A percentile compares a stretch with the other conserved stretches of the same genome.
Evolutionary conservation across 2,888 invertebrate genomes (phyloP).

Genomic region (Eristalinus sepulchralis): DNA sequence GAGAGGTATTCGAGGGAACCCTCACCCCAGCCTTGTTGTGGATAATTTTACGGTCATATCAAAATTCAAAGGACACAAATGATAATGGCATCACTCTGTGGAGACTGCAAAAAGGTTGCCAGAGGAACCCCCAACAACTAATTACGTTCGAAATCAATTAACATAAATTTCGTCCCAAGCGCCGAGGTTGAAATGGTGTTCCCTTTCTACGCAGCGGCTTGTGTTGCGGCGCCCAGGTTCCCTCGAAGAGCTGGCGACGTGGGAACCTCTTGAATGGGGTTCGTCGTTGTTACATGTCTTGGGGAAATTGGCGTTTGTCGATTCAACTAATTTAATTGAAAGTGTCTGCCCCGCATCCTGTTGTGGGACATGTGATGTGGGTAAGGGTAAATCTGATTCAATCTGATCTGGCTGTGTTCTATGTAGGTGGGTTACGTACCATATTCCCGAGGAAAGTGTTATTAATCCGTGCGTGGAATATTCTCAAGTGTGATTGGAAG

Average conservation of each 20-base stretch:
- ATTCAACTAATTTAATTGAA: conserved; percentile 37
- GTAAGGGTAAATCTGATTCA: not conserved
- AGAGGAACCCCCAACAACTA: conserved; percentile 33
- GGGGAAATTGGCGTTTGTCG: conserved; percentile 22
- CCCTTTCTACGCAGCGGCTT: not conserved
- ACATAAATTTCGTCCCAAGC: conserved; percentile 34
- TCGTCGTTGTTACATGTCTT: conserved; percentile 19
- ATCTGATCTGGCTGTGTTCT: not conserved
- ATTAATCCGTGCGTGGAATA: not conserved
- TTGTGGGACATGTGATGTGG: not conserved
- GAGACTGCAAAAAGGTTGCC: conserved; percentile 31
- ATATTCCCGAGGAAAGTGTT: not conserved
- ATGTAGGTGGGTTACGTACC: not conserved
- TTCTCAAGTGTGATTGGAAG: not conserved
- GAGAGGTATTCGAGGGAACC: not conserved
- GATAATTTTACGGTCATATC: conserved; percentile 46
- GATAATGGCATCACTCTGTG: conserved; percentile 40
- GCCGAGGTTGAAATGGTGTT: not conserved
- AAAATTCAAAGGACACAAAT: conserved; percentile 58
- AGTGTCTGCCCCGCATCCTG: conserved; percentile 13
- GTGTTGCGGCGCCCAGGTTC: not conserved
- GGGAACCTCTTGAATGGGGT: conserved; percentile 24
- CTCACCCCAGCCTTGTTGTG: conserved; percentile 11
- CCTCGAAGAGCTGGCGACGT: not conserved
- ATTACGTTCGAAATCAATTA: conserved; percentile 57